These are phyloP conservation scores for Numida meleagris DNA, from an alignment of 2,113 vertebrate species.

Conservation along the genomic window DNA sequence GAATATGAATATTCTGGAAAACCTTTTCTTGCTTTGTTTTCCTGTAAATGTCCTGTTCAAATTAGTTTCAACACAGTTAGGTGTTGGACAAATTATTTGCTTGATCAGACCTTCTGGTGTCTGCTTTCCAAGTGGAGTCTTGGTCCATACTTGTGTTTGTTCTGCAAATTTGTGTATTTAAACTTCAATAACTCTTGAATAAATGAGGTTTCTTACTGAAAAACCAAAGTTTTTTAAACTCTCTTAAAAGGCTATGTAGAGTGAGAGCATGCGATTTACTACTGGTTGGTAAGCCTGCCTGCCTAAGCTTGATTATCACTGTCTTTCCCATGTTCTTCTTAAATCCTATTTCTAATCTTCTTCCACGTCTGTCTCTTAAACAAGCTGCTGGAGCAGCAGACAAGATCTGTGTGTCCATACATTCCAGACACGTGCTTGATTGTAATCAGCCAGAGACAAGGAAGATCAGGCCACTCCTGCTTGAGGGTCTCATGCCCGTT, in stretches of 20 bases:
- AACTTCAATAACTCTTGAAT: neutral
- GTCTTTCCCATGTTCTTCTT: neutral
- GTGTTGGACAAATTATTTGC: neutral
- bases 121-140: neutral
- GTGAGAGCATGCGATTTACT: neutral
- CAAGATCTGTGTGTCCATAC: accelerated
- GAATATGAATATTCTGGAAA: neutral
- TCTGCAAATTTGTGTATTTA: neutral
- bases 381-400: neutral
- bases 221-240: neutral
- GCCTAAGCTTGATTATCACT: neutral
- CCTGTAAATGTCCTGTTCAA: neutral
- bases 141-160: neutral
- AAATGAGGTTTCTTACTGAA: neutral
- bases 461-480: neutral
- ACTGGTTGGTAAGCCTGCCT: neutral
- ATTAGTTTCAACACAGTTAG: neutral
- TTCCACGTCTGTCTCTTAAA: neutral
- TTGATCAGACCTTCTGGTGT: neutral
- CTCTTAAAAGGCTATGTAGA: neutral
- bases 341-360: neutral
- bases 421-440: neutral
- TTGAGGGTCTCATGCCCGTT: neutral
- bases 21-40: neutral
- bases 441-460: neutral